Evolutionary conservation across 2,888 invertebrate genomes (phyloP).

Genomic region (Ectropis crepuscularia): DNA sequence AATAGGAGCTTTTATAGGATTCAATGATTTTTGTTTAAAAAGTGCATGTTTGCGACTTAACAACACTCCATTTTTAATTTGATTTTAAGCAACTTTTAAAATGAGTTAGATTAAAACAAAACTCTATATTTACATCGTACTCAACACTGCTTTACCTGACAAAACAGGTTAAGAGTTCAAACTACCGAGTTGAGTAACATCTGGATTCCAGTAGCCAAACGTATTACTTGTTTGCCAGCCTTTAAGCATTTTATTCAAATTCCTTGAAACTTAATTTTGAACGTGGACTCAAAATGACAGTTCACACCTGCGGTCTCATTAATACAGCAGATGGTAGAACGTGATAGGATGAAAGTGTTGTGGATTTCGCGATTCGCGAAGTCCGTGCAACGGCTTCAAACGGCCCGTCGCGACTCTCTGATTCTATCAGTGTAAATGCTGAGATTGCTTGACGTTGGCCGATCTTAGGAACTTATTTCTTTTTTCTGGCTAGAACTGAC

Average conservation of each 20-base stretch:
- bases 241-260: constrained; percentile 9
- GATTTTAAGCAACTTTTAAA: too few species aligned
- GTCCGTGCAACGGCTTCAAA: constrained; percentile 50
- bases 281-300: constrained; percentile 36
- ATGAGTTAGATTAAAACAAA: too few species aligned
- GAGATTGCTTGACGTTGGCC: constrained; percentile 44
- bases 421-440: constrained; percentile 34
- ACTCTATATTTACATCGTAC: too few species aligned
- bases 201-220: constrained; percentile 22
- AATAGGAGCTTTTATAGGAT: too few species aligned
- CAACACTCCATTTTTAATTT: too few species aligned
- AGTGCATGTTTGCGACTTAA: too few species aligned
- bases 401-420: constrained; percentile 37
- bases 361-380: constrained; percentile 49
- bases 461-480: constrained; percentile 41
- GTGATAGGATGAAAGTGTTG: constrained; percentile 56
- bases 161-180: constrained; percentile 10
- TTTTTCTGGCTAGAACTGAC: constrained; percentile 36
- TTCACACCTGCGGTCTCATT: constrained; percentile 56
- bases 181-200: constrained; percentile 9
- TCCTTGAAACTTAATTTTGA: constrained; percentile 34
- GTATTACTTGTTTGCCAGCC: constrained; percentile 2
- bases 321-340: constrained; percentile 54
- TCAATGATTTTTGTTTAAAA: too few species aligned
- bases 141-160: not conserved